Conservation (phyloP, 1,140 invertebrate species). For the Hyposmocoma kahamanoa region DNA sequence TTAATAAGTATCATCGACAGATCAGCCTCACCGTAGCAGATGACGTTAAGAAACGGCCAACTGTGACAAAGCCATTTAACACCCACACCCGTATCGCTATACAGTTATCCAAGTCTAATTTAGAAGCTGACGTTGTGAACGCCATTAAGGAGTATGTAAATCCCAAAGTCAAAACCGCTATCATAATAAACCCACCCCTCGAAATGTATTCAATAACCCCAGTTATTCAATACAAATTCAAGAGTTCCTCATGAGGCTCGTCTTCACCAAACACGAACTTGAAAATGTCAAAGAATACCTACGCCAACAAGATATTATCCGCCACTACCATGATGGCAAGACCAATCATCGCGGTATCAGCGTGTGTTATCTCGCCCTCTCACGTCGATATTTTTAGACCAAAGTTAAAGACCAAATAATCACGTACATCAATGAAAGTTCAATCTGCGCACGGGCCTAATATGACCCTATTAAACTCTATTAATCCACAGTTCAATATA, state of each 20-base stretch:
- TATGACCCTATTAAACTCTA: too few relatives aligned
- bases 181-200: not conserved
- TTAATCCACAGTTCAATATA: too few relatives aligned
- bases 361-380: not conserved
- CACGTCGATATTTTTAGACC: not conserved
- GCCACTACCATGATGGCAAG: not conserved
- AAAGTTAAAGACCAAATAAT: too few relatives aligned
- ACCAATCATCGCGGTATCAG: constrained; percentile 2
- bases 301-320: not conserved
- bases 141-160: constrained; percentile 1
- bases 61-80: not conserved
- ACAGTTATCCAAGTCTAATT: not conserved
- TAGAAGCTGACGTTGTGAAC: not conserved
- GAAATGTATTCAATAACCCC: too few relatives aligned
- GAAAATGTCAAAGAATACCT: constrained; percentile 1
- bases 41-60: not conserved
- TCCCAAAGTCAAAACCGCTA: constrained; percentile 1
- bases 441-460: too few relatives aligned
- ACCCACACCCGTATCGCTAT: not conserved
- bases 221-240: not conserved
- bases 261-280: not conserved
- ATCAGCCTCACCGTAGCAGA: not conserved
- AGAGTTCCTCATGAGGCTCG: not conserved
- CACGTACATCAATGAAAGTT: too few relatives aligned
- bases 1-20: constrained; percentile 1